Base-by-base conservation (phyloP, 1,140 invertebrate genomes). In the Plodia interpunctella region DNA sequence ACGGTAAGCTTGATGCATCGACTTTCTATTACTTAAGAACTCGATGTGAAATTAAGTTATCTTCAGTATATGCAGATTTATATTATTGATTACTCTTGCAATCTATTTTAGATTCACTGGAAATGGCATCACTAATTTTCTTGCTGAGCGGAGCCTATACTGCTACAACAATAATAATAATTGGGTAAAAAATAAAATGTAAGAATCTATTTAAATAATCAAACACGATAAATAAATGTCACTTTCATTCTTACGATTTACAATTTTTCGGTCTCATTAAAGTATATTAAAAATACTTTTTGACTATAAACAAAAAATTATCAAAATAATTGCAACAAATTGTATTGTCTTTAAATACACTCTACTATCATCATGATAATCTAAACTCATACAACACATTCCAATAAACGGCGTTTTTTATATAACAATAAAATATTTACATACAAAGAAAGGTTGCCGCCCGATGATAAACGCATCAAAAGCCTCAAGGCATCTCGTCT, bases 401-500 rank as follows among this genome's bases (percentile, higher is more conserved):
- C 38, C 38, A 44, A 44, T 60, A 55, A 67, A 63, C 62, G 30
- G 35, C 50, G 4, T 56, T 78, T 76, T 78, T 71, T 73, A 68
- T 72, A 62, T 75, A 72, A 84, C 70, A 86, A 84, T 83, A 80
- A 80, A 81, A 80, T 72, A 79, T 85, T 84, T 78, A 78, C 76
- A 85, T 76, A 83, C 76, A 81, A 86, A 87, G 78, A 76, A 77
- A 78, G 58, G 65, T 70, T 73, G 76, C 86, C 86, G 82, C 70
- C 76, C 62, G 74, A 85, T 83, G 80, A 87, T 85, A 87, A 76
- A 86, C 80, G 79, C 63, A 85, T 78, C 78, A 77, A 76, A 78
- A 76, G 77, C 69, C 76, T 69, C 63, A 70, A 83, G 85, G 85
- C 82, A 81, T 78, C 70, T 74, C 70, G 60, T 65, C 66, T 74